A percentile compares a stretch with the other conserved stretches of the same genome.
These are phyloP conservation scores for Ramazzottius varieornatus DNA, from an alignment of 2,888 invertebrate species.

Conservation along the genomic window DNA sequence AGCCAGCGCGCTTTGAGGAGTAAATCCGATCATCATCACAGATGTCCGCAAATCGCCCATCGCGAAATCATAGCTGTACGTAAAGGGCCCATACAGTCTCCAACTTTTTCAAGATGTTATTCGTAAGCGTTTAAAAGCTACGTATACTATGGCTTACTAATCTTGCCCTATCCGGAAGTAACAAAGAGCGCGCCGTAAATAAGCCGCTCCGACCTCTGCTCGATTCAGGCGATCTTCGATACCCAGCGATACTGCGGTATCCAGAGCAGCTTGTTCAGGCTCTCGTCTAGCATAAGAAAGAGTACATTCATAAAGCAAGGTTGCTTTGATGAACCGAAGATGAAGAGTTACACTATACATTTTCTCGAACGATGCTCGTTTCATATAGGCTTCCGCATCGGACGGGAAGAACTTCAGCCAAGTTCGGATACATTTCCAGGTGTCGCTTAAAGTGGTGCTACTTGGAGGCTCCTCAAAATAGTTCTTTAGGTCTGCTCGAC, in stretches of 20 bases:
- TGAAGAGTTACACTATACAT: no score
- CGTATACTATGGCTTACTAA: neutral
- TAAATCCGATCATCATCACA: neutral
- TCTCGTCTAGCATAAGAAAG: neutral
- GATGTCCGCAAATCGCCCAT: neutral
- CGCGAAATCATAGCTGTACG: neutral
- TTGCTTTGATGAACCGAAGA: no score
- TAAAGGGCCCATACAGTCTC: no score
- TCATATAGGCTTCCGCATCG: neutral
- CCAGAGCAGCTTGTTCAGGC: neutral
- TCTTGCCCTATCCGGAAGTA: neutral
- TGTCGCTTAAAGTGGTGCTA: no score
- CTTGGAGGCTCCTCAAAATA: no score
- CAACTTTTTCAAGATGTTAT: no score
- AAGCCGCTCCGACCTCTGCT: neutral
- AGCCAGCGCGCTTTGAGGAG: neutral
- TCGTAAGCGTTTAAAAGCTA: no score
- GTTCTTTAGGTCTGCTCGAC: neutral
- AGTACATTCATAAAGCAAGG: no score
- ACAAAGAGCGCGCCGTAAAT: neutral
- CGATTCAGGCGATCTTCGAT: neutral
- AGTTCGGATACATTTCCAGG: neutral
- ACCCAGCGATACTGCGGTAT: neutral
- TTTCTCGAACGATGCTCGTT: neutral
- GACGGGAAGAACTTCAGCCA: neutral